Evolutionary conservation across 1,140 invertebrate species (phyloP).

Genomic region (Plectrocnemia conspersa): DNA sequence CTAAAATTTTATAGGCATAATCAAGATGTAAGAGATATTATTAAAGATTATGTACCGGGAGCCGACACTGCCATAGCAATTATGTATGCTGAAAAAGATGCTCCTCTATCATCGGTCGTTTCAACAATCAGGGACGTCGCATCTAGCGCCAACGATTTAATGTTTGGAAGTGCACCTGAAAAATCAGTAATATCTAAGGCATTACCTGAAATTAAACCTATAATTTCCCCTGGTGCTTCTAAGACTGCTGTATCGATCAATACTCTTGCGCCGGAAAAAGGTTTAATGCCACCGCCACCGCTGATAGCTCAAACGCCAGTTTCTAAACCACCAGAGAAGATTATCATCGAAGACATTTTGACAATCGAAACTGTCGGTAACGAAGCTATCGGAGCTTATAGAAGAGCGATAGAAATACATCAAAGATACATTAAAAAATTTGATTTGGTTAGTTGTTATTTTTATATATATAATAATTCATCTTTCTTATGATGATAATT

Average conservation of each 20-base stretch:
- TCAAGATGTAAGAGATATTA: conserved; percentile 27
- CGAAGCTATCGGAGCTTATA: conserved; percentile 16
- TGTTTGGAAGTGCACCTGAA: conserved; percentile 20
- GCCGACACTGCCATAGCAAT: conserved; percentile 29
- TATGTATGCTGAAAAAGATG: conserved; percentile 21
- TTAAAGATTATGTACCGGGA: conserved; percentile 31
- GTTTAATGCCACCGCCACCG: conserved; percentile 17
- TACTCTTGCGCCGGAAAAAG: not conserved
- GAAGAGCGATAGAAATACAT: conserved; percentile 18
- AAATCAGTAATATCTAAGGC: not conserved
- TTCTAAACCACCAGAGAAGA: conserved; percentile 9
- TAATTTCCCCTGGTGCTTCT: not conserved
- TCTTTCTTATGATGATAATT: not conserved
- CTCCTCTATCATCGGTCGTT: conserved; percentile 19
- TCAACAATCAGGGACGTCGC: conserved; percentile 13
- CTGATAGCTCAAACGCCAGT: conserved; percentile 4
- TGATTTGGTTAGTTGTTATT: conserved; percentile 19
- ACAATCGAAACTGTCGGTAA: conserved; percentile 11
- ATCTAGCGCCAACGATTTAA: conserved; percentile 20
- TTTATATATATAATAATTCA: not conserved
- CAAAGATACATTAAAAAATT: conserved; percentile 21
- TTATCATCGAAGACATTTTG: conserved; percentile 7
- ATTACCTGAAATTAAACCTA: not conserved
- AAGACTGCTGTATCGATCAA: not conserved
- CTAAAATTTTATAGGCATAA: conserved; percentile 21